Evolutionary conservation across 2,113 vertebrate genomes (phyloP), one percentile per base, ranked within the genome.

Genomic region (Lipophrys pholis): DNA sequence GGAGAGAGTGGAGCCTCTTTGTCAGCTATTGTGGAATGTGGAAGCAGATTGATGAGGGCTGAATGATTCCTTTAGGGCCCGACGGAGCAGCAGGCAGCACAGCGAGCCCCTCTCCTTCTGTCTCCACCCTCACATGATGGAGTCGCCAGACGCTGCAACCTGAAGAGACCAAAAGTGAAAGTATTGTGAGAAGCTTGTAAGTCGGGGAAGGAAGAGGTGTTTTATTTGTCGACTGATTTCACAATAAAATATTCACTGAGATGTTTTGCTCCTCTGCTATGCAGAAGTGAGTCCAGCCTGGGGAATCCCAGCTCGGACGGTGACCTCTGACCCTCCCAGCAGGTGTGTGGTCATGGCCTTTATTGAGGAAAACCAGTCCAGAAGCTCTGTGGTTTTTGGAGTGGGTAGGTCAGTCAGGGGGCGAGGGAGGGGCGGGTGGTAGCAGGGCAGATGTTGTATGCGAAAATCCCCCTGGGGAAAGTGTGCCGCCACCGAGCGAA

Each of bases 1-100:
- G 12, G 76, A 90, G 82, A 89, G 85, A 89, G 90, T 73, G 87
- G 73, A 80, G 82, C 81, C 85, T 84, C 90, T 89, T 93, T 94
- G 93, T 94, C 85, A 80, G 66, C 84, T 90, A 90, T 92, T 84
- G 85, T 89, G 92, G 92, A 94, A 94, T 94, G 92, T 76, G 79
- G 59, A 83, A 83, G 70, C 89, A 92, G 90, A 92, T 89, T 91
- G 90, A 92, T 85, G 89, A 93, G 85, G 78, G 71, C 86, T 14
- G 55, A 82, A 65, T 81, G 90, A 90, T 92, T 93, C 92, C 92
- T 92, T 90, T 49, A 89, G 87, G 87, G 87, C 80, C 55, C 1
- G 14, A 52, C 1, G 15, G 79, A 77, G 81, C 86, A 76, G 74
- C 82, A 70, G 72, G 80, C 89, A 70, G 80, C 14, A 9, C 66